Base-by-base conservation (phyloP, 2,113 vertebrate genomes). In the Pao palembangensis region DNA sequence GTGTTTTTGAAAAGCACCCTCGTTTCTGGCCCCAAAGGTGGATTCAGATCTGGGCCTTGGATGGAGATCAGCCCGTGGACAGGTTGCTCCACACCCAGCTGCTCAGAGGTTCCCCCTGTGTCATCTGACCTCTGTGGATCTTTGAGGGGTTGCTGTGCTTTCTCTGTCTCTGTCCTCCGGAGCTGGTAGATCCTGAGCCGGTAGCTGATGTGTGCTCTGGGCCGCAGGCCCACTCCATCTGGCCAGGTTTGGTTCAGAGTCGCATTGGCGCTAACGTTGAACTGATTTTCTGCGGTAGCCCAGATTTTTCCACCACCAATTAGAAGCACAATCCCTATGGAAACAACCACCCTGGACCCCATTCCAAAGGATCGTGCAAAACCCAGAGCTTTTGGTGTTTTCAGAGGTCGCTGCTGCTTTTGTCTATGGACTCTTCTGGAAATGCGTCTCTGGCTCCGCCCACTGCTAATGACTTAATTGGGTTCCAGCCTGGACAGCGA, bases 391-490 rank as follows among this genome's bases (percentile, higher is more conserved):
- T n/a, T 42, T 18, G 56, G 23, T 51, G 61, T 15, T 61, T 47
- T 10, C 13, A 76, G 31, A 48, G 51, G 74, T 60, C 50, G 43
- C 14, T 31, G n/a, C 55, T 62, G 64, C 48, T 20, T 34, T 47
- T 41, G 43, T 53, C 25, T 59, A 42, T 3, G 25, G 13, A 60
- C 52, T 38, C n/a, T 47, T 47, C 44, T 17, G 47, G 52, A 64
- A 71, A n/a, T 17, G 73, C 21, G 60, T 15, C 49, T 31, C 16
- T 10, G 54, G 54, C 75, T 58, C 73, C 85, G 2, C 84, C 79
- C 44, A 11, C 69, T 71, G 6, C 48, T 86, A 71, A 87, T 72
- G 58, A 80, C 64, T 47, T 78, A 74, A 87, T 87, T 85, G 66
- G 50, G 58, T n/a, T 80, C 82, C 75, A 86, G 76, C 73, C 58